A percentile compares a stretch with the other conserved stretches of the same genome.
phyloP scores from a whole-genome alignment of 2,797 vertebrate genomes.

The Gephyroberyx darwinii region DNA sequence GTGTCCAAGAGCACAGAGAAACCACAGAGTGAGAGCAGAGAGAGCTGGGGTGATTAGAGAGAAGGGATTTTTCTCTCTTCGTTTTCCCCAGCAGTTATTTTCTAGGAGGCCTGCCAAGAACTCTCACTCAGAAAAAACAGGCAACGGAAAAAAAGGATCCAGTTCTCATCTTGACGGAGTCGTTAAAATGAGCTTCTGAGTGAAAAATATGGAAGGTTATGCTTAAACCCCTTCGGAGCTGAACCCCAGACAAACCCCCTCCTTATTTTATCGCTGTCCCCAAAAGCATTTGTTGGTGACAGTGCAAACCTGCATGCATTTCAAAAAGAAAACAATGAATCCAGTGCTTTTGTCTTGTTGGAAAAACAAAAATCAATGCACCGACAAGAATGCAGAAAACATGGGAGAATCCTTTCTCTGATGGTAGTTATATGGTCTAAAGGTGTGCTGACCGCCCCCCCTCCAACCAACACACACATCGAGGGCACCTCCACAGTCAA shows the following conservation, averaged over 20 bases:
- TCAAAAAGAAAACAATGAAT: constrained; percentile 23
- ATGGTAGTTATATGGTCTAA: too few species aligned
- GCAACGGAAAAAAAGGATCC: constrained; percentile 45
- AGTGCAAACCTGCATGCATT: constrained; percentile 47
- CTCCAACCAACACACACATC: too few species aligned
- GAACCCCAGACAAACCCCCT: constrained; percentile 38
- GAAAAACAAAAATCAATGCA: background rate
- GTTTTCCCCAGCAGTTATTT: constrained; percentile 45
- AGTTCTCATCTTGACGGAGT: constrained; percentile 50
- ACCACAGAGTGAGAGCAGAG: constrained; percentile 15
- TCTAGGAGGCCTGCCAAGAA: constrained; percentile 54
- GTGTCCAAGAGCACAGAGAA: constrained; percentile 31
- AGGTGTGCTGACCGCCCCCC: too few species aligned
- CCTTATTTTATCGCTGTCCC: constrained; percentile 28
- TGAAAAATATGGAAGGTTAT: constrained; percentile 50
- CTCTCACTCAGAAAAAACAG: constrained; percentile 2
- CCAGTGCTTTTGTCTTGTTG: background rate
- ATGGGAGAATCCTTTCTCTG: too few species aligned
- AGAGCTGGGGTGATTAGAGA: constrained; percentile 40
- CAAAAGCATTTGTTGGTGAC: constrained; percentile 61
- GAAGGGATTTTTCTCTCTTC: constrained; percentile 38
- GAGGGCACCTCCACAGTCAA: background rate
- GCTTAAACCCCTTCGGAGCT: constrained; percentile 37
- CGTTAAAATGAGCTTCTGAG: constrained; percentile 47
- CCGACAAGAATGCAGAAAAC: background rate